Evolutionary conservation across 2,113 vertebrate species (phyloP), one percentile per base, ranked within the genome.

Genomic region (Syrmaticus mikado): DNA sequence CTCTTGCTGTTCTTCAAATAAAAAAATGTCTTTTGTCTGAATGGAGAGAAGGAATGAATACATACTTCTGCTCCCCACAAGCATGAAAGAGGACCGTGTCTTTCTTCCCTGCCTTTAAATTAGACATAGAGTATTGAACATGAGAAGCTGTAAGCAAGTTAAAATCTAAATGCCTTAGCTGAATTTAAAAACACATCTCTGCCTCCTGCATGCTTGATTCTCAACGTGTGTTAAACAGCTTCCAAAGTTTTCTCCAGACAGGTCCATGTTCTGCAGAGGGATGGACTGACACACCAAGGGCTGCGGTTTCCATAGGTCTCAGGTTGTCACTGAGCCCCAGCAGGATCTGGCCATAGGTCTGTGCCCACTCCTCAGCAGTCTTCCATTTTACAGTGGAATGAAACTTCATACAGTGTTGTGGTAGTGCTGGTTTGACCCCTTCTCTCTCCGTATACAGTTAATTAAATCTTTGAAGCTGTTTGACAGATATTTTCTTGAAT

Each of bases 401-500:
- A 65, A 83, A 75, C 68, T 46, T 48, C 41, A 46, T 48, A 46
- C n/a, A 46, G 70, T 6, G 24, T 41, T 78, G 25, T 71, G 28
- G 21, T 93, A 53, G 67, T 89, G 40, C 72, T 60, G 28, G 21
- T 87, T 80, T 87, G 73, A 90, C 46, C 71, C 48, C 66, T 70
- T 91, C 55, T 36, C 67, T 74, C 58, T 90, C 74, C 13, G 9
- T 53, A 60, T 40, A 94, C 27, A 88, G 65, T 91, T 79, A 90
- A 88, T 82, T 86, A 86, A 77, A 85, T 79, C 46, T 86, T 27
- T 72, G 92, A 82, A 90, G 66, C n/a, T 38, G 38, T 90, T 80
- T 93, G 93, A 95, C 82, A 93, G 77, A 43, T 90, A 82, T 80
- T 75, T 94, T 92, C 74, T 90, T 80, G 70, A 78, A 74, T 2